A percentile compares a stretch with the other conserved stretches of the same genome.
Conservation (phyloP, 1,140 invertebrate species). For the Cydia fagiglandana region DNA sequence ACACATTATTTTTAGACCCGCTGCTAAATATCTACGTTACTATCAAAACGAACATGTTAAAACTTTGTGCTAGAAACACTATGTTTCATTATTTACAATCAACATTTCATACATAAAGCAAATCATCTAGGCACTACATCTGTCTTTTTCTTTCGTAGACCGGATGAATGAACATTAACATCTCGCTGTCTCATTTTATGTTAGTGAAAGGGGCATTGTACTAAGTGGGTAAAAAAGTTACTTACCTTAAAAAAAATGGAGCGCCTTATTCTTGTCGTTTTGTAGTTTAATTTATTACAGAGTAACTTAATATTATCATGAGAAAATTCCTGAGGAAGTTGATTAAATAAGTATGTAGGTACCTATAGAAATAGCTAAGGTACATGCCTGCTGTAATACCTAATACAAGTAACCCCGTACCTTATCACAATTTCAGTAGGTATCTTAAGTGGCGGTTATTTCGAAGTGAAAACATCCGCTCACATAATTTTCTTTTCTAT, state of each 20-base stretch:
- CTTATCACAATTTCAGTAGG: conserved; percentile 9
- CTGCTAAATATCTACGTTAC: background rate
- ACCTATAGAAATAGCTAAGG: background rate
- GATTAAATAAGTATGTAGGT: background rate
- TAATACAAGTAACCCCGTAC: conserved; percentile 3
- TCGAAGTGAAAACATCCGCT: conserved; percentile 25
- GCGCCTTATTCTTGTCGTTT: background rate
- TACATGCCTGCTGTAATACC: no score
- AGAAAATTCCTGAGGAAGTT: no score
- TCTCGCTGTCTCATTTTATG: conserved; percentile 43
- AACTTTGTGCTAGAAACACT: background rate
- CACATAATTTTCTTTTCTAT: background rate
- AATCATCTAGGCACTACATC: background rate
- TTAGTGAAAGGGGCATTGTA: conserved; percentile 60
- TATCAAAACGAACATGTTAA: background rate
- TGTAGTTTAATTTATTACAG: no score
- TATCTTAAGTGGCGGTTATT: conserved; percentile 12
- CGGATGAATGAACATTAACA: conserved; percentile 39
- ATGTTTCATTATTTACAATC: background rate
- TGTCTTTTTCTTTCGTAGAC: conserved; percentile 35
- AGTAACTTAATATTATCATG: background rate
- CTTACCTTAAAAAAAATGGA: background rate
- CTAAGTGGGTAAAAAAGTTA: conserved; percentile 34
- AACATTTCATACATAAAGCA: conserved; percentile 13
- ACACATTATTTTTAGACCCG: background rate